These are phyloP conservation scores for Sterrhoptilus dennistouni DNA, from an alignment of 2,113 vertebrate species.

Conservation along the genomic window DNA sequence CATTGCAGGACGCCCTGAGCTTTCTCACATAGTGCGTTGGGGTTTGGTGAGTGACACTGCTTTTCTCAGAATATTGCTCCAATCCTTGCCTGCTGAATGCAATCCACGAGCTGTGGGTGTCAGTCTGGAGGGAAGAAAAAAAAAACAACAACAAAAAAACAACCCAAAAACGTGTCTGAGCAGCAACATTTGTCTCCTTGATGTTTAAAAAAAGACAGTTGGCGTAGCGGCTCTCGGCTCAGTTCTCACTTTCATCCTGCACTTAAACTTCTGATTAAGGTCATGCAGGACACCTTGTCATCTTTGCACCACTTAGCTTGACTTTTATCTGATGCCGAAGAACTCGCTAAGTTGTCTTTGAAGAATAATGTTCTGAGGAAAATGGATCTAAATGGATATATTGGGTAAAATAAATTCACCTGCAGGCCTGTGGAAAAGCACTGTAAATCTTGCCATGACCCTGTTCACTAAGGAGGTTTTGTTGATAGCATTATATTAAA, in stretches of 20 bases:
- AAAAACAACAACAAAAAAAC: too few relatives aligned
- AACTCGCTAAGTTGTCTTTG: neutral
- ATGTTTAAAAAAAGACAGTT: neutral
- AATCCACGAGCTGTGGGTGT: neutral
- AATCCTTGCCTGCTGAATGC: neutral
- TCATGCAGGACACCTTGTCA: neutral
- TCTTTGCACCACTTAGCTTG: neutral
- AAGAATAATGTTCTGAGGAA: slow-evolving; percentile 9
- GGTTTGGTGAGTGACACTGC: neutral
- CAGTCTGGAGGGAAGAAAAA: neutral
- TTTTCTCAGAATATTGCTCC: neutral
- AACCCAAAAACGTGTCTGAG: neutral
- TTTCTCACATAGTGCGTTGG: neutral
- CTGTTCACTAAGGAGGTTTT: slow-evolving; percentile 12
- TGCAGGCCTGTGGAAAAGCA: neutral
- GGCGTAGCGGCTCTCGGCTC: neutral
- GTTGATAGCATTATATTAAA: slow-evolving; percentile 27
- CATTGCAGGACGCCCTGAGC: neutral
- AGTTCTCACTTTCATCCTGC: neutral
- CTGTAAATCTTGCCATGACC: neutral
- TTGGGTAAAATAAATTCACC: slow-evolving; percentile 36
- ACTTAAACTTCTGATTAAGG: slow-evolving; percentile 25
- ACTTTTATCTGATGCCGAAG: neutral
- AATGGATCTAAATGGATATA: slow-evolving; percentile 7
- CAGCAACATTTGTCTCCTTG: slow-evolving; percentile 45